Evolutionary conservation across 2,113 vertebrate species (phyloP).

Genomic region (Cyphomyrus discorhynchus): DNA sequence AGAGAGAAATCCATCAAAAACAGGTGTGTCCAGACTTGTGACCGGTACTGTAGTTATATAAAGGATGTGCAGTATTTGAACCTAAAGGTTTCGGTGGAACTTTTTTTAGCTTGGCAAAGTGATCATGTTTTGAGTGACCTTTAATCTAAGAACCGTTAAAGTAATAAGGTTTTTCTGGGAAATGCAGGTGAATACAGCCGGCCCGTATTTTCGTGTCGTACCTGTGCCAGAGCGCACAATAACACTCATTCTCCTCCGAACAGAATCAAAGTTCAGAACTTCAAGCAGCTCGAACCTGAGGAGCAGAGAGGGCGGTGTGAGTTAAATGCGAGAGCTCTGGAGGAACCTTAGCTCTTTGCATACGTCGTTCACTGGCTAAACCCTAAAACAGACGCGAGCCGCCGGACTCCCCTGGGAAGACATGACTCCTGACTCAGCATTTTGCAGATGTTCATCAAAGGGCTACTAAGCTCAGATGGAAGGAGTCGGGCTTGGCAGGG

Average conservation of each 20-base stretch:
- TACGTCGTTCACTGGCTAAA: background rate
- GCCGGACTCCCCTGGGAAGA: background rate
- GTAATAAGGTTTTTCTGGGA: background rate
- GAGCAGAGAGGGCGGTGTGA: background rate
- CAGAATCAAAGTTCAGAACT: conserved; percentile 87
- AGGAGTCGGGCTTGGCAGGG: background rate
- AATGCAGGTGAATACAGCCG: background rate
- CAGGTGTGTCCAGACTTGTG: background rate
- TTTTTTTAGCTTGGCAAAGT: background rate
- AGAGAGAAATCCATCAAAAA: background rate
- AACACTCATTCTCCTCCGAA: conserved; percentile 91
- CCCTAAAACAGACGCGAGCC: background rate
- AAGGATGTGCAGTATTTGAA: background rate
- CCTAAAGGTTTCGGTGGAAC: background rate
- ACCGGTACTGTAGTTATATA: background rate
- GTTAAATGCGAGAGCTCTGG: background rate
- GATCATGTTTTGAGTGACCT: no score
- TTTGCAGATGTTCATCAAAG: background rate
- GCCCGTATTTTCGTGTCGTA: conserved; percentile 38
- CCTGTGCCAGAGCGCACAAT: conserved; percentile 76
- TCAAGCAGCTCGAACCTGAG: conserved; percentile 84
- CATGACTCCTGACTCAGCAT: background rate
- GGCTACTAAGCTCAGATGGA: background rate
- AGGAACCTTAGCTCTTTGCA: background rate
- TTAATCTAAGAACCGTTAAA: background rate